phyloP scores from a whole-genome alignment of 2,888 invertebrate genomes.

The Noctua fimbriata region DNA sequence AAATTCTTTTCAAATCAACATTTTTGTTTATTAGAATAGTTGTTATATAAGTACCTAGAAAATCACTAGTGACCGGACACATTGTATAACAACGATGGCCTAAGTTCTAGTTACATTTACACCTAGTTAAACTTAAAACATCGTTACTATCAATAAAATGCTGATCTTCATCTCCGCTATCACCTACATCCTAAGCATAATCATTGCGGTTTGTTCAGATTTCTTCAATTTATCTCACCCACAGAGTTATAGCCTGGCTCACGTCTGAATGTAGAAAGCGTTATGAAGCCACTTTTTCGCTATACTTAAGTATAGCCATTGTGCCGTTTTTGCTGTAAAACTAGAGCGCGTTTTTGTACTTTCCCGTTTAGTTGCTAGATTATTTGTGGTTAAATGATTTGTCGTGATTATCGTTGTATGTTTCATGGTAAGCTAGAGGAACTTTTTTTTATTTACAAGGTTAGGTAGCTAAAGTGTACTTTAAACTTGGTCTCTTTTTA shows the following conservation, averaged over 20 bases:
- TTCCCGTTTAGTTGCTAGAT: constrained; percentile 55
- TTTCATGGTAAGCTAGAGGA: neutral
- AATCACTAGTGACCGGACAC: too few relatives aligned
- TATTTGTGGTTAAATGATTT: constrained; percentile 34
- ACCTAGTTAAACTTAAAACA: neutral
- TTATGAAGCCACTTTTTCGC: constrained; percentile 70
- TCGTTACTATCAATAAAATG: neutral
- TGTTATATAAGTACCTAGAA: too few relatives aligned
- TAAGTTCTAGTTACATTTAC: neutral
- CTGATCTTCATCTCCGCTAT: neutral
- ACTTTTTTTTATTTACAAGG: neutral
- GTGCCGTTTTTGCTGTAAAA: constrained; percentile 53
- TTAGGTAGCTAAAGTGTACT: neutral
- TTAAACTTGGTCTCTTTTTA: neutral
- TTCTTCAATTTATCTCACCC: constrained; percentile 78
- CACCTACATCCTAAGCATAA: constrained; percentile 37
- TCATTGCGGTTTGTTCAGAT: constrained; percentile 79
- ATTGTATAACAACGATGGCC: neutral
- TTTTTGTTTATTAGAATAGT: too few relatives aligned
- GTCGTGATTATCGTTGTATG: neutral
- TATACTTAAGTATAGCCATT: constrained; percentile 54
- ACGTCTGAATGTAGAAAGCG: constrained; percentile 77
- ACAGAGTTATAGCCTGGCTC: constrained; percentile 71
- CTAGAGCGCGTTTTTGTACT: constrained; percentile 54
- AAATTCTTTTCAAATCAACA: too few relatives aligned